Evolutionary conservation across 2,888 invertebrate genomes (phyloP), one percentile per base, ranked within the genome.

Genomic region (Gastracanthus pulcherrimus): DNA sequence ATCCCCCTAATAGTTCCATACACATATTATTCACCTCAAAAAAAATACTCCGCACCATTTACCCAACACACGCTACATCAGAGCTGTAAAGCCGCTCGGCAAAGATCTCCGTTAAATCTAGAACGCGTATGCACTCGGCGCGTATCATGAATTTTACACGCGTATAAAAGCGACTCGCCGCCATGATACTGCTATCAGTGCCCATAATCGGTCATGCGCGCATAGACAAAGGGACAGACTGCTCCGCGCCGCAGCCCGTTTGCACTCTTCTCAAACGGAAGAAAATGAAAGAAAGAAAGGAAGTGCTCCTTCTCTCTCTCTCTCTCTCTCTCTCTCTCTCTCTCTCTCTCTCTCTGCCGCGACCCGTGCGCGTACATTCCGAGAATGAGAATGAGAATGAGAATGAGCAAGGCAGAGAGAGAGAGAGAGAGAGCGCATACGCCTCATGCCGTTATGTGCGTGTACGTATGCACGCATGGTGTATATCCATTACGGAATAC

Each of bases 401-500:
- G n/a, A n/a, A n/a, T n/a, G n/a, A n/a, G n/a, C n/a, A n/a, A n/a
- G n/a, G n/a, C n/a, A n/a, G n/a, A n/a, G n/a, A n/a, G n/a, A n/a
- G n/a, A n/a, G n/a, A n/a, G n/a, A n/a, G 31, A 5, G 16, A 7
- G 31, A 2, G 16, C 60, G 29, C 45, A 13, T 41, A 41, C 69
- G 69, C 38, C 60, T 62, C 60, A 16, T 36, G 62, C 62, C 19
- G 72, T 31, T 26, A 38, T 13, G 51, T 13, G n/a, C 9, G 5
- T 23, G 26, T 2, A 58, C 31, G 64, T 34, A 34, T 34, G 36
- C 19, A 41, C 26, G 23, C 62, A 70, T 58, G 36, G n/a, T n/a
- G n/a, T n/a, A 60, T 71, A 70, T 72, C 64, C 81, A 77, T 77
- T 77, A 74, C 80, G 78, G 69, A 80, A 81, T 82, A 81, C 83